Evolutionary conservation across 2,888 invertebrate species (phyloP).

Genomic region (Eulithis prunata): DNA sequence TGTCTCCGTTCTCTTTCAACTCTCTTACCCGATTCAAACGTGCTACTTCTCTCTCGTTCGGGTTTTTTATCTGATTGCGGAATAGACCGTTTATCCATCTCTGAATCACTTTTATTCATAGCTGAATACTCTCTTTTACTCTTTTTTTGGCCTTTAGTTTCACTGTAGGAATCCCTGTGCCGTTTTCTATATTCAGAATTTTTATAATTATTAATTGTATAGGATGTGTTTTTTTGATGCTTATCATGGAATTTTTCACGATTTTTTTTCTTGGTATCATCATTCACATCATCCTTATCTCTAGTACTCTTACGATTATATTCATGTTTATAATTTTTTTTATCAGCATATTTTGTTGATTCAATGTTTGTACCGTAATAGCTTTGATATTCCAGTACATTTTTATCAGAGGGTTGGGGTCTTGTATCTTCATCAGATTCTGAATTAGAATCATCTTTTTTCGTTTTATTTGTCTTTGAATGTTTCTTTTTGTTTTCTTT

Average conservation of each 20-base stretch:
- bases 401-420: slow-evolving; percentile 31
- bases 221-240: slow-evolving; percentile 14
- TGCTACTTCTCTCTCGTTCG: slow-evolving; percentile 1
- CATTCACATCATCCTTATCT: slow-evolving; percentile 10
- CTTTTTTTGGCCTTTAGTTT: slow-evolving; percentile 46
- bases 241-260: slow-evolving; percentile 16
- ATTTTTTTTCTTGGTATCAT: slow-evolving; percentile 13
- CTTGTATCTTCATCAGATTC: slow-evolving; percentile 41
- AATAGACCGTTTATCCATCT: slow-evolving; percentile 35
- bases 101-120: slow-evolving; percentile 17
- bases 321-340: slow-evolving; percentile 6
- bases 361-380: slow-evolving; percentile 12
- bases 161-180: slow-evolving; percentile 43
- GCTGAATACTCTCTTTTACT: slow-evolving; percentile 46
- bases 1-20: slow-evolving; percentile 37
- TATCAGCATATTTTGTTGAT: slow-evolving; percentile 10
- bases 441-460: slow-evolving; percentile 37
- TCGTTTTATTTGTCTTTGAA: slow-evolving; percentile 42
- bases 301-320: background rate
- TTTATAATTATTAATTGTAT: slow-evolving; percentile 21
- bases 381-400: slow-evolving; percentile 22
- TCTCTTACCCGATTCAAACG: slow-evolving; percentile 35
- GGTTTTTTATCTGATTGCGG: background rate
- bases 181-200: slow-evolving; percentile 46
- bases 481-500: slow-evolving; percentile 62